A percentile compares a stretch with the other conserved stretches of the same genome.
phyloP scores from a whole-genome alignment of 2,888 invertebrate species.

The Eurois occulta region DNA sequence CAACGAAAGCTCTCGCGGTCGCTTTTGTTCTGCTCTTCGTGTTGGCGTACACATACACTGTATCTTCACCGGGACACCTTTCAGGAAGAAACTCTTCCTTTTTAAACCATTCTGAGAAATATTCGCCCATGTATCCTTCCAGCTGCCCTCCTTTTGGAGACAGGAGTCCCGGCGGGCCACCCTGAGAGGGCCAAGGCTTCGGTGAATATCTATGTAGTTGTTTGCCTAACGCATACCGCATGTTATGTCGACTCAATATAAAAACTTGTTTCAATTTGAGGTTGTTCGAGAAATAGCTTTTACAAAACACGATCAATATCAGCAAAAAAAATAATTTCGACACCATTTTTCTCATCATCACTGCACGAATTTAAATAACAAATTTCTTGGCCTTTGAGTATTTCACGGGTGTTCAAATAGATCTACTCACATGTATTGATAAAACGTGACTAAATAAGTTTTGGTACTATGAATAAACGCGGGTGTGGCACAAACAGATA shows the following conservation, averaged over 20 bases:
- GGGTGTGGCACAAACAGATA: not conserved
- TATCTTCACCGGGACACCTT: slow-evolving; percentile 50
- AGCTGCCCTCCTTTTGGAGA: slow-evolving; percentile 50
- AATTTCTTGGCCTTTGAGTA: not conserved
- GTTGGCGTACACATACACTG: slow-evolving; percentile 48
- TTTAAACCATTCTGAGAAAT: slow-evolving; percentile 59
- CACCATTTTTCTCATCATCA: slow-evolving; percentile 20
- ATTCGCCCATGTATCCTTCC: slow-evolving; percentile 61
- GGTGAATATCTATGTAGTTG: slow-evolving; percentile 30
- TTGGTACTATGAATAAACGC: not conserved
- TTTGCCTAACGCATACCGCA: slow-evolving; percentile 32
- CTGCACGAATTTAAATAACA: not conserved
- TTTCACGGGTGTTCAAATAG: not conserved
- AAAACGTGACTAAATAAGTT: slow-evolving; percentile 10
- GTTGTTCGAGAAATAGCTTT: not conserved
- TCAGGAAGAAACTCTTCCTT: slow-evolving; percentile 45
- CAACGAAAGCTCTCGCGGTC: slow-evolving; percentile 50
- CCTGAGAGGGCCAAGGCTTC: slow-evolving; percentile 40
- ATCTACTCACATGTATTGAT: not conserved
- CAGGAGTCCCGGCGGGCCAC: slow-evolving; percentile 27
- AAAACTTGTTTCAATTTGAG: slow-evolving; percentile 60
- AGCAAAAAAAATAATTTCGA: slow-evolving; percentile 22
- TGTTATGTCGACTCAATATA: slow-evolving; percentile 60
- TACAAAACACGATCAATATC: slow-evolving; percentile 20
- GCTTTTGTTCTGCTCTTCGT: slow-evolving; percentile 26